These are phyloP conservation scores for Hippoglossus stenolepis DNA, from an alignment of 2,113 vertebrate genomes.

Conservation along the genomic window DNA sequence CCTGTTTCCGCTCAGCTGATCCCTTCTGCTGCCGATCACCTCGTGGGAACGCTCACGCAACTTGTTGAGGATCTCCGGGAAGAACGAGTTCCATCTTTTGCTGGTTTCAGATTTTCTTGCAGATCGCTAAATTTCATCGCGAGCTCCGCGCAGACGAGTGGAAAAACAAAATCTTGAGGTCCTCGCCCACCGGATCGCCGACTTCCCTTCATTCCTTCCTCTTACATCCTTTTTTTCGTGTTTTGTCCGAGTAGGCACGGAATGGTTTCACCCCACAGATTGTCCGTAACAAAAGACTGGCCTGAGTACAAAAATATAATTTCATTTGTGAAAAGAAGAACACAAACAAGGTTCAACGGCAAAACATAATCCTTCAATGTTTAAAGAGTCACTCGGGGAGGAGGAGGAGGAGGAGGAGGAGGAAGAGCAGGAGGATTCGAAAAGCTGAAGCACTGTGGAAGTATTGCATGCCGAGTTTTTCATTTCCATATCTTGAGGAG, in stretches of 20 bases:
- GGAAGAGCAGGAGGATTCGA: slow-evolving; percentile 38
- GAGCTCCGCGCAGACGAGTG: neutral
- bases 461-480: slow-evolving; percentile 69
- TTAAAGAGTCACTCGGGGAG: slow-evolving; percentile 43
- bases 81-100: slow-evolving; percentile 53
- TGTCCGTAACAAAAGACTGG: slow-evolving; percentile 79
- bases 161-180: slow-evolving; percentile 6
- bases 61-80: slow-evolving; percentile 29
- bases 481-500: slow-evolving; percentile 37
- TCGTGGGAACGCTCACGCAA: neutral
- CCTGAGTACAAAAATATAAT: slow-evolving; percentile 84
- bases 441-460: slow-evolving; percentile 62
- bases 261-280: slow-evolving; percentile 80
- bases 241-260: slow-evolving; percentile 73
- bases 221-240: slow-evolving; percentile 40
- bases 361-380: slow-evolving; percentile 76
- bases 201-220: slow-evolving; percentile 61
- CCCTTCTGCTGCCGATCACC: neutral
- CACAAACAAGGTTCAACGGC: slow-evolving; percentile 57
- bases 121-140: no score
- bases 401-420: slow-evolving; percentile 41
- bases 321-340: slow-evolving; percentile 73
- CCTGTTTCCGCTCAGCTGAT: neutral
- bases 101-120: slow-evolving; percentile 32
- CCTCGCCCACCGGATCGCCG: slow-evolving; percentile 26